Percentiles rank a stretch among this genome's conserved stretches.
Evolutionary conservation across 2,113 vertebrate species (phyloP).

Genomic region (Megaptera novaeangliae): DNA sequence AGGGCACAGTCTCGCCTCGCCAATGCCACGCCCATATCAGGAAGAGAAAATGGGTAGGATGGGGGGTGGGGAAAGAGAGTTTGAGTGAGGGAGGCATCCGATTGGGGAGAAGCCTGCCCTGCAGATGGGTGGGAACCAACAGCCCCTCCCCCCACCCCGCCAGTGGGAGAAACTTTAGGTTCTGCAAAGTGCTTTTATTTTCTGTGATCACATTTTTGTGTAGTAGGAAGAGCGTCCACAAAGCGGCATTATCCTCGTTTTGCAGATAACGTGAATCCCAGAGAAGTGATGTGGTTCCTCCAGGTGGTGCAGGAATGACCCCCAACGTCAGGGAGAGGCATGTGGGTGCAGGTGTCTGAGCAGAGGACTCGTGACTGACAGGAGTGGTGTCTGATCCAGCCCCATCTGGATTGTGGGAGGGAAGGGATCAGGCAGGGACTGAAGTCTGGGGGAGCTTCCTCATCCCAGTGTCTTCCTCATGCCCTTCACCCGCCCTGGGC

Average conservation of each 20-base stretch:
- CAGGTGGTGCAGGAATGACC: not conserved
- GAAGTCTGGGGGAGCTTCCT: not conserved
- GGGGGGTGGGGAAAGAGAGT: not conserved
- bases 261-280: not conserved
- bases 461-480: not conserved
- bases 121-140: not conserved
- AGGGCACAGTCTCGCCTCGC: not conserved
- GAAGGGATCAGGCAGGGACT: not conserved
- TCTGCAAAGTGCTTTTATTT: not conserved
- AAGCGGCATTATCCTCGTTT: not conserved
- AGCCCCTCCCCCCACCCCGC: not conserved
- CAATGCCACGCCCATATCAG: not conserved
- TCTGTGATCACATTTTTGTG: not conserved
- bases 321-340: not conserved
- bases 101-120: not conserved
- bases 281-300: not conserved
- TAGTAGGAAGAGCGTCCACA: not conserved
- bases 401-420: not conserved
- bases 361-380: not conserved
- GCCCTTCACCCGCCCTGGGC: accelerated
- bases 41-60: not conserved
- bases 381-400: not conserved
- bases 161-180: not conserved
- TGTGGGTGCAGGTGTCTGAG: not conserved
- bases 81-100: not conserved